Percentiles rank a stretch among this genome's conserved stretches.
phyloP scores from a whole-genome alignment of 1,140 invertebrate genomes.

The Myzus persicae region DNA sequence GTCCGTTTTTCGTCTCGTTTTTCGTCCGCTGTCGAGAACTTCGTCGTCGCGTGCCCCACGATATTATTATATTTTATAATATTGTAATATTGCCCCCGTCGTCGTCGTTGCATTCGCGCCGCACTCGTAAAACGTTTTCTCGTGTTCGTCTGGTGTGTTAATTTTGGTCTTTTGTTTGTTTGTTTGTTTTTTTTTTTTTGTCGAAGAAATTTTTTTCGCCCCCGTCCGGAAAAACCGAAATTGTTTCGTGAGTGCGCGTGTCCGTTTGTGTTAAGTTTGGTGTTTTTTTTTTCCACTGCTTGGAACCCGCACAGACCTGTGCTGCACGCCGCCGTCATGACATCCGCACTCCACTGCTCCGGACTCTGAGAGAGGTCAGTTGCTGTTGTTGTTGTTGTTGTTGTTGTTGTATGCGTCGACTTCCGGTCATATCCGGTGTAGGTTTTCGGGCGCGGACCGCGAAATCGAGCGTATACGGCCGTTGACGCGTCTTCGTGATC shows the following conservation, averaged over 20 bases:
- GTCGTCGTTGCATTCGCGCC: not conserved
- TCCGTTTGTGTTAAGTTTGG: not conserved
- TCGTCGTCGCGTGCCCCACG: not conserved
- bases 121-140: not conserved
- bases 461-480: too few species aligned
- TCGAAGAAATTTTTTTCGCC: not conserved
- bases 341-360: too few species aligned
- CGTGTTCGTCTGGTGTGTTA: not conserved
- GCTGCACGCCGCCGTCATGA: not conserved
- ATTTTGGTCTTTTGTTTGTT: not conserved
- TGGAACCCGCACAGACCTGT: not conserved
- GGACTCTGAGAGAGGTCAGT: not conserved
- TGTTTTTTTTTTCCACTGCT: not conserved
- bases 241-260: not conserved
- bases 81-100: not conserved
- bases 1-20: conserved; percentile 23
- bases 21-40: not conserved
- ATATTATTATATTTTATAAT: not conserved
- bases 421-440: not conserved
- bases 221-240: not conserved
- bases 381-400: too few species aligned
- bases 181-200: not conserved
- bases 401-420: not conserved
- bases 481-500: too few species aligned
- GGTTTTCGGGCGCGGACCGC: too few species aligned